A percentile compares a stretch with the other conserved stretches of the same genome.
These are phyloP conservation scores for Pangasius larnaudii DNA, from an alignment of 2,797 vertebrate species.

Conservation along the genomic window DNA sequence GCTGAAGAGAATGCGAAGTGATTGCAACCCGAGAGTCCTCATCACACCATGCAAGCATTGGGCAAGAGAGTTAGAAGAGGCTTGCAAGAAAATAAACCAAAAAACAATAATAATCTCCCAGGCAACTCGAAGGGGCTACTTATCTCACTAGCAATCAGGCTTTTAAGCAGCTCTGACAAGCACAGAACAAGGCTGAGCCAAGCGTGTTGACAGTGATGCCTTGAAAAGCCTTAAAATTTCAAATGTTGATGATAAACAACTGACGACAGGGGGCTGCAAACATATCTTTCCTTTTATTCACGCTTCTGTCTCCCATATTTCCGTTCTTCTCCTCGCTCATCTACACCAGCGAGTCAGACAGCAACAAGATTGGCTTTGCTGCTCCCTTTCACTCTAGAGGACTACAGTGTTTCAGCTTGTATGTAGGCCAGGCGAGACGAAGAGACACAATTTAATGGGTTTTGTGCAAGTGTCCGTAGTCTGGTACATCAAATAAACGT, in stretches of 20 bases:
- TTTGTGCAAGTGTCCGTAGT: conserved; percentile 28
- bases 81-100: conserved; percentile 31
- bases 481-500: conserved; percentile 57
- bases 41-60: conserved; percentile 60
- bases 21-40: conserved; percentile 69
- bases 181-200: conserved; percentile 57
- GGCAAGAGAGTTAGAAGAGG: conserved; percentile 30
- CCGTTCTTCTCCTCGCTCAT: not conserved
- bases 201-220: conserved; percentile 66
- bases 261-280: conserved; percentile 32
- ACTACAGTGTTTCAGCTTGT: conserved; percentile 22
- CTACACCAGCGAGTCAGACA: conserved; percentile 14
- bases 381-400: conserved; percentile 5
- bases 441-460: conserved; percentile 44
- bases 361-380: conserved; percentile 6
- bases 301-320: not conserved
- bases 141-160: conserved; percentile 59
- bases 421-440: conserved; percentile 41
- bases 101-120: conserved; percentile 62
- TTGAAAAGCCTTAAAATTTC: conserved; percentile 60
- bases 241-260: conserved; percentile 58
- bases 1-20: conserved; percentile 75
- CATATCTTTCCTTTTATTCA: conserved; percentile 6
- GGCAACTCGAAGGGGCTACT: conserved; percentile 64
- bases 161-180: conserved; percentile 66